A percentile compares a stretch with the other conserved stretches of the same genome.
These are phyloP conservation scores for Halisarca cf. caerulea DNA, from an alignment of 37 sponge, comb jelly and placozoan species.

Conservation along the genomic window DNA sequence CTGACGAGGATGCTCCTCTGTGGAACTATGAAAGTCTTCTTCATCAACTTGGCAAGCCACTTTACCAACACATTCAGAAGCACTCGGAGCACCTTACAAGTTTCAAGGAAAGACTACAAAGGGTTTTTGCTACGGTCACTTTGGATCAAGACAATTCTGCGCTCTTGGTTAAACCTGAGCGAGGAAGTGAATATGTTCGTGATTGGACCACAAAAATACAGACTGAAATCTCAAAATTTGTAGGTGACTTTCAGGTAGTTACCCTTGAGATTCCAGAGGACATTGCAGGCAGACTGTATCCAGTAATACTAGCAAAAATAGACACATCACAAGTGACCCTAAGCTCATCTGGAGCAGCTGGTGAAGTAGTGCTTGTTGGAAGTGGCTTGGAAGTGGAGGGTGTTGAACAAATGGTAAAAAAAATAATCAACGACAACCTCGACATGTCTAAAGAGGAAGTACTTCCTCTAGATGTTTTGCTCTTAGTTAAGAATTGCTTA, in stretches of 20 bases:
- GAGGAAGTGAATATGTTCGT: background rate
- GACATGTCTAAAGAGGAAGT: background rate
- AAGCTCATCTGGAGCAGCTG: background rate
- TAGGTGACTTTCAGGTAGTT: background rate
- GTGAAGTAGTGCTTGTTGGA: background rate
- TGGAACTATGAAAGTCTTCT: too few species aligned
- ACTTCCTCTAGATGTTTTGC: background rate
- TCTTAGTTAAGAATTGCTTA: background rate
- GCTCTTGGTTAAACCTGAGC: background rate
- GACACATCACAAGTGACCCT: background rate
- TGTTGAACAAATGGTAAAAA: background rate
- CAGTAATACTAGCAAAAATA: background rate
- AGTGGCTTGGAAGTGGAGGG: background rate
- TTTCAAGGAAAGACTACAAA: too few species aligned
- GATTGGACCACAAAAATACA: background rate
- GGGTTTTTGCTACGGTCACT: background rate
- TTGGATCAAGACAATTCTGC: background rate
- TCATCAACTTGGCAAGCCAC: too few species aligned
- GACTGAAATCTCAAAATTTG: background rate
- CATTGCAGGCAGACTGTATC: background rate
- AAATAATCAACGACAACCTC: conserved; percentile 1
- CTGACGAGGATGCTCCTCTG: too few species aligned
- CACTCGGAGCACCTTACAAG: too few species aligned
- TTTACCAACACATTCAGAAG: too few species aligned
- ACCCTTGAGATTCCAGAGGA: background rate